Conservation (phyloP, 1,140 invertebrate species). For the Drosophila funebris region DNA sequence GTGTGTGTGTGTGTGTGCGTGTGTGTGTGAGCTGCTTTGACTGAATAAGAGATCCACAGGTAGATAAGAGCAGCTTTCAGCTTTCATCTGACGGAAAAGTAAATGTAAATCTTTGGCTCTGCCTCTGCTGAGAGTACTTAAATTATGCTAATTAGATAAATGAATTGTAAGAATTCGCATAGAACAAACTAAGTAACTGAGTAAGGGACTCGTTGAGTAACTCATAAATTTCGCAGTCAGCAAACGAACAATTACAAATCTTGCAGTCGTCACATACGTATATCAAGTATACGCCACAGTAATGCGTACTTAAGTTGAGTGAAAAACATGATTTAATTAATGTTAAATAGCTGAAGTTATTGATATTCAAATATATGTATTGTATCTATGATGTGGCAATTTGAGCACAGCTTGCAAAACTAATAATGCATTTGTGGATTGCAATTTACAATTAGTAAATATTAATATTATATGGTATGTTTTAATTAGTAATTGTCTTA, state of each 20-base stretch:
- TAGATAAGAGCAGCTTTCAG: constrained; percentile 14
- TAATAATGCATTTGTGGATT: no score
- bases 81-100: neutral
- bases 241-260: neutral
- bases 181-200: neutral
- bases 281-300: constrained; percentile 1
- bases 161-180: constrained; percentile 1
- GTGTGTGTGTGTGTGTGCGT: neutral
- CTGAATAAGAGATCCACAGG: neutral
- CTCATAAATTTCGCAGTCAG: neutral
- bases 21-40: neutral
- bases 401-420: no score
- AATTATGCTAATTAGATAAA: constrained; percentile 44
- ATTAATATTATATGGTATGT: no score
- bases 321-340: no score
- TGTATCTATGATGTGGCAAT: no score
- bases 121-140: constrained; percentile 10
- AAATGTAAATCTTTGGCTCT: constrained; percentile 22
- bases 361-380: no score
- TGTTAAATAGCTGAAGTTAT: no score
- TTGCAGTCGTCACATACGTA: neutral
- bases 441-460: no score
- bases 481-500: no score
- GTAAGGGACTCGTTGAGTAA: neutral
- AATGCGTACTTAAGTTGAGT: no score